Evolutionary conservation across 92 coral and sea anemone species (phyloP).

Genomic region (Ricordea florida): DNA sequence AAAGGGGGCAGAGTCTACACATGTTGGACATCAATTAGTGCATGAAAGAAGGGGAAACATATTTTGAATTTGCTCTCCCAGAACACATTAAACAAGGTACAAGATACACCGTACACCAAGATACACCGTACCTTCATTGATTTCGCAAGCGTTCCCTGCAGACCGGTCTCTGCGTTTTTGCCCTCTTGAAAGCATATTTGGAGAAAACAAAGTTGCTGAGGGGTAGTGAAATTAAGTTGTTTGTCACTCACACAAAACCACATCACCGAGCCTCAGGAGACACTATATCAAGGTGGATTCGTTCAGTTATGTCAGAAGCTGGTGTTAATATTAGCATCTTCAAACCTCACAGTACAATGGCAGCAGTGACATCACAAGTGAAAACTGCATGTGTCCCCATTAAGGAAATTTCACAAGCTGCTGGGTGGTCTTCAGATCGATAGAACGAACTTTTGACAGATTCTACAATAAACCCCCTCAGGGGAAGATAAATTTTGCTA

Average conservation of each 20-base stretch:
- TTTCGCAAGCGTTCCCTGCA: conserved; percentile 6
- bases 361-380: conserved; percentile 59
- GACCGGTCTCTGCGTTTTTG: conserved; percentile 23
- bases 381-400: conserved; percentile 19
- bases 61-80: too few species aligned
- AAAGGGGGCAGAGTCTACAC: conserved; percentile 25
- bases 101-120: conserved; percentile 10
- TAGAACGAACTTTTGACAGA: conserved; percentile 48
- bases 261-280: neutral
- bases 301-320: too few species aligned
- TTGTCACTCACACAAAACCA: too few species aligned
- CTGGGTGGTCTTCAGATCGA: conserved; percentile 52
- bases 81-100: neutral
- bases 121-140: neutral
- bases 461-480: conserved; percentile 68
- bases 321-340: conserved; percentile 32
- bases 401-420: too few species aligned
- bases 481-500: too few species aligned
- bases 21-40: conserved; percentile 11
- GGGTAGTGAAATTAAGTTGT: conserved; percentile 4
- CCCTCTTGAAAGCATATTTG: conserved; percentile 4
- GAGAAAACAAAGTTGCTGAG: conserved; percentile 17
- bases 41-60: conserved; percentile 9
- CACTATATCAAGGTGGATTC: conserved; percentile 4
- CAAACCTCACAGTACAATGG: too few species aligned